These are phyloP conservation scores for Pipistrellus pygmaeus DNA, from an alignment of 2,797 vertebrate genomes.

Conservation along the genomic window DNA sequence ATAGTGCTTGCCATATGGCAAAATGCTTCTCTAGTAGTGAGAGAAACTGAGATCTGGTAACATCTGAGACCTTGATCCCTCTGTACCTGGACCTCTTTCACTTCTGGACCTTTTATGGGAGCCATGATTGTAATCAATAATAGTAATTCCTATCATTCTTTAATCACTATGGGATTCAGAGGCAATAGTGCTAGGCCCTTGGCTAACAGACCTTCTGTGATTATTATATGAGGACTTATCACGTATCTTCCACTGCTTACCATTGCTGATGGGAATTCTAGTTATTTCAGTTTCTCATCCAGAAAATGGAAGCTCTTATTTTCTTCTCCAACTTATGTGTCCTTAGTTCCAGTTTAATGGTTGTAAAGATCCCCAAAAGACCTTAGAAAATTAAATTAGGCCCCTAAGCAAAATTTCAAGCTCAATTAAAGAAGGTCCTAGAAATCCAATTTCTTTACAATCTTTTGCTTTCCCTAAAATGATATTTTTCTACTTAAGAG, in stretches of 20 bases:
- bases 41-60: background rate
- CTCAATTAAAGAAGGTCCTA: slow-evolving; percentile 50
- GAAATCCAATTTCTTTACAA: slow-evolving; percentile 55
- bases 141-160: background rate
- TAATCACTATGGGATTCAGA: background rate
- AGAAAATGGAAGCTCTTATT: slow-evolving; percentile 17
- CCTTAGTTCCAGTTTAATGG: slow-evolving; percentile 51
- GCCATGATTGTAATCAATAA: background rate
- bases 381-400: slow-evolving; percentile 64
- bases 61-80: background rate
- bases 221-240: background rate
- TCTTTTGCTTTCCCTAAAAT: slow-evolving; percentile 46
- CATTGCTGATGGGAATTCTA: background rate
- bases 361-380: slow-evolving; percentile 34
- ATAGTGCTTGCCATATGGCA: background rate
- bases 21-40: background rate
- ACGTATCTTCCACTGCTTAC: no score
- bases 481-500: slow-evolving; percentile 36
- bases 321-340: slow-evolving; percentile 41
- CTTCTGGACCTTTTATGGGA: background rate
- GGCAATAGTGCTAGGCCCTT: background rate
- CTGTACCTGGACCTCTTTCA: background rate
- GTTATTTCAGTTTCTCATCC: background rate
- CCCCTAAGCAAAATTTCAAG: slow-evolving; percentile 55
- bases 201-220: background rate